phyloP scores from a whole-genome alignment of 2,888 invertebrate species.

The Machimus atricapillus region DNA sequence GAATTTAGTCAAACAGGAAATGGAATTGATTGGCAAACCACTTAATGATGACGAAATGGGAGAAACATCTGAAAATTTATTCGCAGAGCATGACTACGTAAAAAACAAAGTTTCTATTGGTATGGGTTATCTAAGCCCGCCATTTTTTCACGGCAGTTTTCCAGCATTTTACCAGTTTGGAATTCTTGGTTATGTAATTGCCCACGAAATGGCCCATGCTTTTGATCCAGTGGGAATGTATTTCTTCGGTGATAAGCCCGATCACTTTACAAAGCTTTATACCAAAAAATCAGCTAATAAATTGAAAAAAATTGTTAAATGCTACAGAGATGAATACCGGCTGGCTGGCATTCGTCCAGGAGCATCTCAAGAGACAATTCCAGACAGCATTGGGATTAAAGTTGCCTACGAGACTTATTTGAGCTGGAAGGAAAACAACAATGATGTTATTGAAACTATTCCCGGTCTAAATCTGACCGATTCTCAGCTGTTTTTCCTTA shows the following conservation, averaged over 20 bases:
- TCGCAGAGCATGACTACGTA: not conserved
- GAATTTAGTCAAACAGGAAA: not conserved
- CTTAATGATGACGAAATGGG: not conserved
- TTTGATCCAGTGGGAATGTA: not conserved
- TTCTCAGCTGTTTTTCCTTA: not conserved
- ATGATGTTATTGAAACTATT: not conserved
- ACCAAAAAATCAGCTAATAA: not conserved
- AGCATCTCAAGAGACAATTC: not conserved
- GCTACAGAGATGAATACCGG: not conserved
- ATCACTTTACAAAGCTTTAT: not conserved
- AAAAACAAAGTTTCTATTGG: not conserved
- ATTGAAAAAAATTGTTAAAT: not conserved
- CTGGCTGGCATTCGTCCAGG: not conserved
- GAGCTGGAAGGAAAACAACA: not conserved
- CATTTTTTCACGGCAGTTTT: not conserved
- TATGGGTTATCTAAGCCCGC: not conserved
- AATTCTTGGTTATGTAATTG: not conserved
- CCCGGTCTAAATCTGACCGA: not conserved
- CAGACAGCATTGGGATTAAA: not conserved
- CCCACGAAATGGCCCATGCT: not conserved
- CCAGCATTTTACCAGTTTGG: not conserved
- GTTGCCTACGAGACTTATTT: not conserved
- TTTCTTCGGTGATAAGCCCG: not conserved
- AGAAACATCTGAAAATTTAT: not conserved
- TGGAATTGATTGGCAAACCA: not conserved